phyloP scores from a whole-genome alignment of 2,888 invertebrate species.

The Drosophila antonietae region DNA sequence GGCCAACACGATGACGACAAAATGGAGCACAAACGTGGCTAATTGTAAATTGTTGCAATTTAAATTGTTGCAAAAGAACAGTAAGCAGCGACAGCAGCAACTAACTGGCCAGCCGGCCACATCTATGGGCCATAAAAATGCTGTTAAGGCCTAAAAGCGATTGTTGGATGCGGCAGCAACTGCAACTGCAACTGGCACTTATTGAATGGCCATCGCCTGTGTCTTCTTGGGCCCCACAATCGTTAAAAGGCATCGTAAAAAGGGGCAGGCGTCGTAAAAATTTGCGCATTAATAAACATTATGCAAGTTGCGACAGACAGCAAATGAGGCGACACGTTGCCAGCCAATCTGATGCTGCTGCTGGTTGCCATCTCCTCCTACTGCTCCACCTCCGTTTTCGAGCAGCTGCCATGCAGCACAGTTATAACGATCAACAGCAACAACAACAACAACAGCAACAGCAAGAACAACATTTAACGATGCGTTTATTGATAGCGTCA shows the following conservation, averaged over 20 bases:
- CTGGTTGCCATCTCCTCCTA: too few species aligned
- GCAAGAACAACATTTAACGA: constrained; percentile 59
- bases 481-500: constrained; percentile 71
- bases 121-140: constrained; percentile 59
- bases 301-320: constrained; percentile 63
- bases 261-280: constrained; percentile 69
- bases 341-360: constrained; percentile 29
- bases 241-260: constrained; percentile 72
- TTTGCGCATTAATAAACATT: constrained; percentile 77
- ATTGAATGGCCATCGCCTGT: constrained; percentile 51
- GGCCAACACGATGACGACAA: constrained; percentile 53
- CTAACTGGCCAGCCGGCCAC: constrained; percentile 46
- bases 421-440: constrained; percentile 65
- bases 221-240: constrained; percentile 44
- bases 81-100: constrained; percentile 43
- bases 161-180: constrained; percentile 29
- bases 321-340: constrained; percentile 59
- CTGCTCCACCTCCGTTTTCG: background rate
- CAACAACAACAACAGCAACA: background rate
- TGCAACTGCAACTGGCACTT: constrained; percentile 29
- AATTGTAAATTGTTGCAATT: constrained; percentile 82
- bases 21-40: constrained; percentile 79
- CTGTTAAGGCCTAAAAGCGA: constrained; percentile 67
- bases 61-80: constrained; percentile 73
- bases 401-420: constrained; percentile 43